A percentile compares a stretch with the other conserved stretches of the same genome.
Evolutionary conservation across 2,797 vertebrate genomes (phyloP).

Genomic region (Spea hammondii): DNA sequence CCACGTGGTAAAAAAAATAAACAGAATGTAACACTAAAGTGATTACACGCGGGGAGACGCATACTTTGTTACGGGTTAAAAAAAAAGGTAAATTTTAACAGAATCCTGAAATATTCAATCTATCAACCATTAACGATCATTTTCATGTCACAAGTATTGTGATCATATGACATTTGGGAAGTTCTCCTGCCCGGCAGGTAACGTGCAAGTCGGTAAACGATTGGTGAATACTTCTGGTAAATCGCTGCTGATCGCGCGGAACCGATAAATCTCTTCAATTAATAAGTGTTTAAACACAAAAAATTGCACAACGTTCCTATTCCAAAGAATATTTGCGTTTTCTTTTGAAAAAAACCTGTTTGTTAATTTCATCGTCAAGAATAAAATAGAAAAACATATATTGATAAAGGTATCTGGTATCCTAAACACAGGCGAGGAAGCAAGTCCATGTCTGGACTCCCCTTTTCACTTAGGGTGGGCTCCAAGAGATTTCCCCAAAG

Average conservation of each 20-base stretch:
- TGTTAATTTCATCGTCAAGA: too few species aligned
- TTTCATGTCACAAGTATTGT: conserved; percentile 47
- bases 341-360: too few species aligned
- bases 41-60: too few species aligned
- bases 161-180: conserved; percentile 48
- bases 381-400: too few species aligned
- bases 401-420: too few species aligned
- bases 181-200: conserved; percentile 12
- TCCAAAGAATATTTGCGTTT: too few species aligned
- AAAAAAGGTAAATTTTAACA: conserved; percentile 25
- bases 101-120: conserved; percentile 4
- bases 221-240: conserved; percentile 37
- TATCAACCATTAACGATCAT: conserved; percentile 60
- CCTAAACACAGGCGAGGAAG: too few species aligned
- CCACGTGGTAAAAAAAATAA: neutral
- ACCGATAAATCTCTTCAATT: neutral
- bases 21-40: neutral
- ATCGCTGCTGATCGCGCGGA: neutral
- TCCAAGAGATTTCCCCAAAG: too few species aligned
- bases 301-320: too few species aligned
- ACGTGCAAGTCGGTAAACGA: neutral
- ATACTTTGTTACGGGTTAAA: conserved; percentile 4
- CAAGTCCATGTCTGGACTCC: too few species aligned
- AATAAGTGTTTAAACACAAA: too few species aligned
- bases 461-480: too few species aligned